Evolutionary conservation across 1,140 invertebrate species (phyloP), one percentile per base, ranked within the genome.

Genomic region (Olivierus martensii): DNA sequence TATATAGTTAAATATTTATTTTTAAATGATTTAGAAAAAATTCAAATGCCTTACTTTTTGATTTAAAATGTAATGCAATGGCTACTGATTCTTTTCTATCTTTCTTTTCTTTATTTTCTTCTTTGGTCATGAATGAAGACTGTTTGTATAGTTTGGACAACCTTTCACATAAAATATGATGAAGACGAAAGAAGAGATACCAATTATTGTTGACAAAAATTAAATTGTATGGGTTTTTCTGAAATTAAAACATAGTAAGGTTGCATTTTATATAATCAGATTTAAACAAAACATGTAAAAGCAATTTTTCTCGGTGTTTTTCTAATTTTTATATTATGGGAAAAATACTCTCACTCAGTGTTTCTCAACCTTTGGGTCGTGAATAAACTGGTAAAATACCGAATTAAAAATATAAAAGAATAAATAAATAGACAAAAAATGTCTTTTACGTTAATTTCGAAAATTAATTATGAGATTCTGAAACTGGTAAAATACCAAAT

Each of bases 111-210:
- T 71, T 70, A 10, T 71, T 74, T 68, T 88, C 84, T 63, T 87
- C 82, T 14, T 79, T 76, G 0, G 79, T 78, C 21, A 91, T 71
- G 10, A 73, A 70, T 10, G 78, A 70, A 1, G 86, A 82, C 42
- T 80, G 75, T 38, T 83, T 79, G 61, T 86, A 82, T 72, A 88
- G 81, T 64, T 80, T 79, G 6, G 79, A 79, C 49, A 99, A 73
- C 53, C 94, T 77, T 61, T 93, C 87, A 69, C 90, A 95, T 22
- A 98, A 71, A 49, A 95, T 86, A 46, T 91, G 87, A 71, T 98
- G 92, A 57, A 96, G 77, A 49, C 94, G 81, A 62, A 97, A 75
- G 67, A 98, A 97, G 37, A 96, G 77, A 67, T 92, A 92, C 88
- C 88, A 94, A 65, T 85, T 83, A 64, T 85, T 87, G 67, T 84